phyloP scores from a whole-genome alignment of 2,797 vertebrate genomes.

The Hemibagrus guttatus region DNA sequence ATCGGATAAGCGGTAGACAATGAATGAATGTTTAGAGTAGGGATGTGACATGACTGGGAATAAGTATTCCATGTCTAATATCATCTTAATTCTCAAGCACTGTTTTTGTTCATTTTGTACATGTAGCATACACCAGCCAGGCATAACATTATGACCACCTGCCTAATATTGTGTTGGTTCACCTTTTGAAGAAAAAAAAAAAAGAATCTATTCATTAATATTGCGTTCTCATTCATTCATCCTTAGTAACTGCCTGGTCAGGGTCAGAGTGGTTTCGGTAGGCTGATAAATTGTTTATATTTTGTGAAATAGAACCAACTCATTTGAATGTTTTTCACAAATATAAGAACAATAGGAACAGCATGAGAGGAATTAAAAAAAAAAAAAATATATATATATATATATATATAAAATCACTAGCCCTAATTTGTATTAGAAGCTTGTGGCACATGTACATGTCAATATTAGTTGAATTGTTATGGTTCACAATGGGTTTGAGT shows the following conservation, averaged over 20 bases:
- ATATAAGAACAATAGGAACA: not conserved
- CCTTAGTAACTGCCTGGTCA: not conserved
- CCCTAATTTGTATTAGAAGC: not conserved
- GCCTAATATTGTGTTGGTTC: no score
- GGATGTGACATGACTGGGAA: not conserved
- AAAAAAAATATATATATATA: no score
- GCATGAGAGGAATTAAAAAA: not conserved
- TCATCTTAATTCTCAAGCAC: no score
- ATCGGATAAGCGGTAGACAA: no score
- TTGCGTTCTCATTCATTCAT: no score
- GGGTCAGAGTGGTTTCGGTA: not conserved
- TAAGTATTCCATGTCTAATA: no score
- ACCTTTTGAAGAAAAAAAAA: not conserved
- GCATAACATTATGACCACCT: no score
- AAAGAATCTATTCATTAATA: not conserved
- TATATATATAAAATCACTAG: no score
- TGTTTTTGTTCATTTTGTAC: no score
- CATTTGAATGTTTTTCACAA: not conserved
- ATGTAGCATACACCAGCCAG: no score
- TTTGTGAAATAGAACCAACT: no score
- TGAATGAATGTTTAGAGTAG: not conserved
- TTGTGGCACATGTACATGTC: not conserved
- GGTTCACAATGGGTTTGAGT: not conserved
- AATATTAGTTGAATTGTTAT: not conserved
- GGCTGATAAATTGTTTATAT: not conserved